Evolutionary conservation across 2,113 vertebrate genomes (phyloP).

Genomic region (Sylvietta virens): DNA sequence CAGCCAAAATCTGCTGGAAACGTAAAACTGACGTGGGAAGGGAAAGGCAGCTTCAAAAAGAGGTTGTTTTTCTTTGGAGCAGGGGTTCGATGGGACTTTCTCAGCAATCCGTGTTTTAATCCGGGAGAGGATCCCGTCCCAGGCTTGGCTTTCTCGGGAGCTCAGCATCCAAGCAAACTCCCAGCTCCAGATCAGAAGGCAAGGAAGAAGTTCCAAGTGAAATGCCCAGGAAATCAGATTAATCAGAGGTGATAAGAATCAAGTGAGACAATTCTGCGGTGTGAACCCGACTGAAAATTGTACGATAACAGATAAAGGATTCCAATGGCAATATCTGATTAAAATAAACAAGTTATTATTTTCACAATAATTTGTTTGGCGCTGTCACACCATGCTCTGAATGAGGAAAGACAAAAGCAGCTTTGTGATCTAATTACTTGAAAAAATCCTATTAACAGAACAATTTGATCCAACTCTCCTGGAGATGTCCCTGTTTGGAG

Average conservation of each 20-base stretch:
- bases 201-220: neutral
- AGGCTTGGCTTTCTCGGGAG: neutral
- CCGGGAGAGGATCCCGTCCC: neutral
- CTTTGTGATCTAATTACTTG: conserved; percentile 65
- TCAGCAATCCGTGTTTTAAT: neutral
- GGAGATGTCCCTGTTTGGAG: conserved; percentile 12
- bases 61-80: neutral
- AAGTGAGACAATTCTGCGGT: conserved; percentile 27
- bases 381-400: conserved; percentile 48
- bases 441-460: conserved; percentile 64
- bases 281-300: neutral
- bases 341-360: conserved; percentile 69
- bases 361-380: conserved; percentile 68
- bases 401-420: conserved; percentile 63
- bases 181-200: neutral
- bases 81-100: neutral
- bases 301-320: conserved; percentile 28
- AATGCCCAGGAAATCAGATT: conserved; percentile 43
- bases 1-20: neutral
- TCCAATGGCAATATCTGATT: conserved; percentile 58
- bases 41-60: neutral
- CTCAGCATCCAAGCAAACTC: neutral
- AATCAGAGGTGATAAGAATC: conserved; percentile 59
- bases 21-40: accelerated
- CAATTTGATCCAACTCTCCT: conserved; percentile 32